These are phyloP conservation scores for Pherbina coryleti DNA, from an alignment of 2,888 invertebrate genomes.

Conservation along the genomic window DNA sequence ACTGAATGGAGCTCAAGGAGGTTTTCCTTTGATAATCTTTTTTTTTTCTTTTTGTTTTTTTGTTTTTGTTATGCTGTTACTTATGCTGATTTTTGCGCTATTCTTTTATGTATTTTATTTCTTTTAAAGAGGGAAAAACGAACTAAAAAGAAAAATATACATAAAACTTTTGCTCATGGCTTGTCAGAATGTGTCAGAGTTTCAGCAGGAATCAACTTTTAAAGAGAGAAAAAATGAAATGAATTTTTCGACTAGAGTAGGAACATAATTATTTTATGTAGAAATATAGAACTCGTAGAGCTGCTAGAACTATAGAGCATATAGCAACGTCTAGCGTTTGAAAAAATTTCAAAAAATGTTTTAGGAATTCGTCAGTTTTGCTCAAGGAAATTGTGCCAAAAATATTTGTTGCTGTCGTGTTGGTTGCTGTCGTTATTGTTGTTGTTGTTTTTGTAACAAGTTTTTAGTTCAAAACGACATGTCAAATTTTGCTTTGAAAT, in stretches of 20 bases:
- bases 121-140: slow-evolving; percentile 29
- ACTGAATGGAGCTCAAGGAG: slow-evolving; percentile 21
- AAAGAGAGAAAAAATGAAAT: not conserved
- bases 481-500: not conserved
- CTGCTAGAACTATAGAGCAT: not conserved
- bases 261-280: not conserved
- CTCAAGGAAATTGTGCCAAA: slow-evolving; percentile 51
- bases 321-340: not conserved
- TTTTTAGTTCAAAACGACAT: not conserved
- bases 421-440: too few relatives aligned
- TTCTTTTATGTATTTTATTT: slow-evolving; percentile 51
- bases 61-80: slow-evolving; percentile 27
- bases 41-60: slow-evolving; percentile 33
- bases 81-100: slow-evolving; percentile 51
- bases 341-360: not conserved
- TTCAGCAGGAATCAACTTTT: slow-evolving; percentile 52
- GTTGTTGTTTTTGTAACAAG: too few relatives aligned
- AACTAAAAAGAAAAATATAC: slow-evolving; percentile 51
- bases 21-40: slow-evolving; percentile 39
- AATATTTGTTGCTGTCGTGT: slow-evolving; percentile 41
- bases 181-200: slow-evolving; percentile 65
- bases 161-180: slow-evolving; percentile 62
- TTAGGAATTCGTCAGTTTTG: slow-evolving; percentile 51
- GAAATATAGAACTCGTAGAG: not conserved
- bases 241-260: not conserved